Conservation (phyloP, 1,140 invertebrate species). For the Cherax quadricarinatus region DNA sequence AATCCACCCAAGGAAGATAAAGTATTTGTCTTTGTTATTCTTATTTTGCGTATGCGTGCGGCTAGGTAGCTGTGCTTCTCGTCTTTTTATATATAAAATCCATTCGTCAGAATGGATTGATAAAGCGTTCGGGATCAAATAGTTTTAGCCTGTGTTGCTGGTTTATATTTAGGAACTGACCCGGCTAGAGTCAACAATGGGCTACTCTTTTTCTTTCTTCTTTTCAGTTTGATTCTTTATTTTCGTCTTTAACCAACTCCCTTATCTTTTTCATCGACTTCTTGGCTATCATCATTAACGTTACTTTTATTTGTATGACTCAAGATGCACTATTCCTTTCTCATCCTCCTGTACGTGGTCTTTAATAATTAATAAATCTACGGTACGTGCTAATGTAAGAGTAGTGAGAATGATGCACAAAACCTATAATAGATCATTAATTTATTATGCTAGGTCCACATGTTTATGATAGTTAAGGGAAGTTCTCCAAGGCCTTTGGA, state of each 20-base stretch:
- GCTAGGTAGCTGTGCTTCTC: background rate
- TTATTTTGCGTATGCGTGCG: slow-evolving; percentile 13
- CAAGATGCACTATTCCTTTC: too few relatives aligned
- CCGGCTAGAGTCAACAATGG: background rate
- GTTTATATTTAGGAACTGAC: background rate
- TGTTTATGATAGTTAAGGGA: too few relatives aligned
- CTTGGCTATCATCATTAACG: too few relatives aligned
- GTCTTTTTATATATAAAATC: background rate
- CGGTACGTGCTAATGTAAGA: too few relatives aligned
- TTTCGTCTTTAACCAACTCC: background rate
- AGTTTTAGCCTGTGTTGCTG: background rate
- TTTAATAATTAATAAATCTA: too few relatives aligned
- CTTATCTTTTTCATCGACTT: background rate
- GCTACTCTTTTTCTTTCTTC: background rate
- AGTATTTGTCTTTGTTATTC: slow-evolving; percentile 40
- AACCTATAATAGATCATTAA: too few relatives aligned
- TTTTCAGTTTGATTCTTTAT: background rate
- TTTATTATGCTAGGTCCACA: too few relatives aligned
- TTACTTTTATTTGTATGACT: too few relatives aligned
- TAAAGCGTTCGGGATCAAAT: background rate
- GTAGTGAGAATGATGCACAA: too few relatives aligned
- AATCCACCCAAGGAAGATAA: slow-evolving; percentile 6
- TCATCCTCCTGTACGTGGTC: too few relatives aligned
- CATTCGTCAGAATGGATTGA: background rate
- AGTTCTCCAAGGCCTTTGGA: too few relatives aligned